These are phyloP conservation scores for Nannoperca australis DNA, from an alignment of 2,797 vertebrate species.

Conservation along the genomic window DNA sequence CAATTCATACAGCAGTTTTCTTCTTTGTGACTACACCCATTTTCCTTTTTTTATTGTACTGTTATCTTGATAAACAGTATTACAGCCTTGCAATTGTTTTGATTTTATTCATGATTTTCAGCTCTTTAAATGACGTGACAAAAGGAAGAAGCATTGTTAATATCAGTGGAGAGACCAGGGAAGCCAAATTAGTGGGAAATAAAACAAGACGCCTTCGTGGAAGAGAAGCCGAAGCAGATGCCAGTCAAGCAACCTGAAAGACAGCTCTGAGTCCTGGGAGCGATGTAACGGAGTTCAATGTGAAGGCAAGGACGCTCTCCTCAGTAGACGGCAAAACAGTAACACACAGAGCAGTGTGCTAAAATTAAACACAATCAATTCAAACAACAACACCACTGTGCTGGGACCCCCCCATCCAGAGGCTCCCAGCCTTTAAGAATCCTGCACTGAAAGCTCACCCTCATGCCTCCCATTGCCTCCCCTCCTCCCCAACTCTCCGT, in stretches of 20 bases:
- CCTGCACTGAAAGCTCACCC: slow-evolving; percentile 64
- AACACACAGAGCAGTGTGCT: slow-evolving; percentile 67
- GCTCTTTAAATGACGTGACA: slow-evolving; percentile 60
- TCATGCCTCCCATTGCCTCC: slow-evolving; percentile 53
- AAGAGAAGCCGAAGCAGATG: slow-evolving; percentile 70
- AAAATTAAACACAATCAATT: slow-evolving; percentile 80
- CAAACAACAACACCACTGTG: slow-evolving; percentile 72
- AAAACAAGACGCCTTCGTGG: slow-evolving; percentile 60
- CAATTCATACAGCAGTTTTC: slow-evolving; percentile 62
- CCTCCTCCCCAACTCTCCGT: slow-evolving; percentile 43
- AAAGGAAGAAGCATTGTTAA: slow-evolving; percentile 51
- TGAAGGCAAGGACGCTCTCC: slow-evolving; percentile 82
- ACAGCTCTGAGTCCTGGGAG: slow-evolving; percentile 77
- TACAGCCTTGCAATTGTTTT: slow-evolving; percentile 61
- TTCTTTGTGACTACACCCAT: slow-evolving; percentile 52
- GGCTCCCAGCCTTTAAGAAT: slow-evolving; percentile 70
- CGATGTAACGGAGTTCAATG: slow-evolving; percentile 83
- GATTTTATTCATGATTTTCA: slow-evolving; percentile 65
- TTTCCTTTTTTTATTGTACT: slow-evolving; percentile 48
- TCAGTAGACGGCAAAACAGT: slow-evolving; percentile 72
- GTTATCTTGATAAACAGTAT: slow-evolving; percentile 68
- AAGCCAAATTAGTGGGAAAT: slow-evolving; percentile 57
- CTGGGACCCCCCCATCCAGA: slow-evolving; percentile 66
- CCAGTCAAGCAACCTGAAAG: slow-evolving; percentile 81
- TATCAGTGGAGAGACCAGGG: slow-evolving; percentile 43